A percentile compares a stretch with the other conserved stretches of the same genome.
Conservation (phyloP, 2,797 vertebrate species). For the Epinephelus awoara region DNA sequence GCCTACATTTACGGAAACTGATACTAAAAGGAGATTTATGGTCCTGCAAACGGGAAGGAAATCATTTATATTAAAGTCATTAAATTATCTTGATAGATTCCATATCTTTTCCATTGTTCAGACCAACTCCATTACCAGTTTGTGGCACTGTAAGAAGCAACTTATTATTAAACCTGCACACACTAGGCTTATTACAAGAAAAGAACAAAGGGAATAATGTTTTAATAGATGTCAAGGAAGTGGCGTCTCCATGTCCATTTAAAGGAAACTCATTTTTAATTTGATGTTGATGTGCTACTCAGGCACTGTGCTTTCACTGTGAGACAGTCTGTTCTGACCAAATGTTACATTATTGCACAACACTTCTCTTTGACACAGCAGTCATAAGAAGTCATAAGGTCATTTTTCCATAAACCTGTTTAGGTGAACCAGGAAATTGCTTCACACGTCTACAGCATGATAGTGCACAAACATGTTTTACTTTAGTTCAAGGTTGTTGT, state of each 20-base stretch:
- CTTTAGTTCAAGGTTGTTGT: too few species aligned
- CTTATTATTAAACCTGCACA: background rate
- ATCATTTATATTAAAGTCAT: background rate
- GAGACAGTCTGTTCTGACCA: conserved; percentile 16
- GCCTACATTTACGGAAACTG: background rate
- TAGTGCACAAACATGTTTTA: background rate
- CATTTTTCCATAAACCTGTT: conserved; percentile 21
- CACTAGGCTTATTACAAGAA: background rate
- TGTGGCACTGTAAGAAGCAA: background rate
- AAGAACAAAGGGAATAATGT: background rate
- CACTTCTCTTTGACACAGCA: conserved; percentile 30
- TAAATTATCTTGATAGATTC: background rate
- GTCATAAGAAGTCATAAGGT: conserved; percentile 18
- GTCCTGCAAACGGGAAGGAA: background rate
- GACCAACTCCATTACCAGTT: background rate
- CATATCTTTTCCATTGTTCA: background rate
- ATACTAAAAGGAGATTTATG: background rate
- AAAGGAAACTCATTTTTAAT: background rate
- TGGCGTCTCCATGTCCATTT: background rate
- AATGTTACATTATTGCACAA: conserved; percentile 24
- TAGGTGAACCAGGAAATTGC: background rate
- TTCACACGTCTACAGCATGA: background rate
- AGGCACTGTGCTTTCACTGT: background rate
- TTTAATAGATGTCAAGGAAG: background rate
- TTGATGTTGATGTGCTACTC: background rate